phyloP scores from a whole-genome alignment of 2,888 invertebrate genomes.

The Chalcosyrphus nemorum region DNA sequence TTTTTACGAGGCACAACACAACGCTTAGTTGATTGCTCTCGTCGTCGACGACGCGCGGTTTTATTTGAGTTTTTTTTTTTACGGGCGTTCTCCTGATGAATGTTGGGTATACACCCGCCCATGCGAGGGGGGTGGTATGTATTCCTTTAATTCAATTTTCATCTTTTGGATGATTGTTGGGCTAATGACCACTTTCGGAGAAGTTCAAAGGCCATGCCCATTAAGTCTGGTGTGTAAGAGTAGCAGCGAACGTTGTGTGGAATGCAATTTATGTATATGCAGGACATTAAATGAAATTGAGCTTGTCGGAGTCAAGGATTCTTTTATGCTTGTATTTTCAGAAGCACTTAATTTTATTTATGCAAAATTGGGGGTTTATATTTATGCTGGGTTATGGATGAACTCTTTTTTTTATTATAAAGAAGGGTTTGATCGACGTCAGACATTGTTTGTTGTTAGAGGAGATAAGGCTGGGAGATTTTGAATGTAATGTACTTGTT shows the following conservation, averaged over 20 bases:
- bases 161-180: not conserved
- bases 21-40: not conserved
- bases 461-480: not conserved
- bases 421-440: not conserved
- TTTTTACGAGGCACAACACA: not conserved
- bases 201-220: not conserved
- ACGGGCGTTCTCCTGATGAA: not conserved
- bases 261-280: not conserved
- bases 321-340: not conserved
- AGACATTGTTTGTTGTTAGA: not conserved
- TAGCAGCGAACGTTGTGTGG: not conserved
- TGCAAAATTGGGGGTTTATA: not conserved
- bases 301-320: not conserved
- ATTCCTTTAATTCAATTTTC: conserved; percentile 5
- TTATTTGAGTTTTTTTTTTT: not conserved
- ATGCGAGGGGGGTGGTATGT: not conserved
- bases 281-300: not conserved
- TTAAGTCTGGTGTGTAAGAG: not conserved
- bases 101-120: not conserved
- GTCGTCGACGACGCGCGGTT: not conserved
- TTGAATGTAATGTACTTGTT: too few relatives aligned
- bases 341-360: not conserved
- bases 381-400: not conserved
- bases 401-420: not conserved
- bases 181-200: conserved; percentile 5